phyloP scores from a whole-genome alignment of 1,140 invertebrate species.

The Ooceraea biroi region DNA sequence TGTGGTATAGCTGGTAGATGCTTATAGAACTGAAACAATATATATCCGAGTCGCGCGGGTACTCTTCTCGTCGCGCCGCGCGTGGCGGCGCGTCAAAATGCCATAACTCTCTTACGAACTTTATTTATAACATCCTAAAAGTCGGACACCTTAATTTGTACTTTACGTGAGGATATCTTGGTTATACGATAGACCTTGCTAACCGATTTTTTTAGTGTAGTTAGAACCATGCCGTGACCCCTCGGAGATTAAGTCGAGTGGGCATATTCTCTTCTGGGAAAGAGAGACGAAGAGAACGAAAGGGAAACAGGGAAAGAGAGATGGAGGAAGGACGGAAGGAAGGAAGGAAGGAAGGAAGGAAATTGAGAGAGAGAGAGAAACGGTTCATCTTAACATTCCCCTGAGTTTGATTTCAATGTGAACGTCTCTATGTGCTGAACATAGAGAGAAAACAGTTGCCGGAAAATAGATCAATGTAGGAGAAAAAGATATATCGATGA shows the following conservation, averaged over 20 bases:
- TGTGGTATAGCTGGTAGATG: slow-evolving; percentile 39
- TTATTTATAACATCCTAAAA: slow-evolving; percentile 64
- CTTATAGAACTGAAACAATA: slow-evolving; percentile 49
- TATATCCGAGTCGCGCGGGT: slow-evolving; percentile 20
- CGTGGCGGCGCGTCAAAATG: slow-evolving; percentile 42
- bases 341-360: not conserved
- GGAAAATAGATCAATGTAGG: slow-evolving; percentile 62
- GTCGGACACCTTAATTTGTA: slow-evolving; percentile 73
- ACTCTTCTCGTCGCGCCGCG: slow-evolving; percentile 31
- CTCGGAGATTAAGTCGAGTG: slow-evolving; percentile 53
- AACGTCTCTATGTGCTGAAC: slow-evolving; percentile 58
- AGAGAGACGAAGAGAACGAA: not conserved
- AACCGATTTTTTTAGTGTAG: slow-evolving; percentile 37
- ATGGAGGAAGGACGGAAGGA: not conserved
- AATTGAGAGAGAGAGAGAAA: slow-evolving; percentile 59
- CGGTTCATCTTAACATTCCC: slow-evolving; percentile 73
- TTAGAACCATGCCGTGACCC: slow-evolving; percentile 35
- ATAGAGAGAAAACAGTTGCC: slow-evolving; percentile 59
- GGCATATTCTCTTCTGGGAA: slow-evolving; percentile 41
- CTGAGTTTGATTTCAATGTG: slow-evolving; percentile 74
- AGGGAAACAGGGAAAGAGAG: not conserved
- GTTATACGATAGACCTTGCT: slow-evolving; percentile 49
- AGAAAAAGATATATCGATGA: slow-evolving; percentile 69
- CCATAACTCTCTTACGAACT: slow-evolving; percentile 40
- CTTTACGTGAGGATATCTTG: slow-evolving; percentile 70